Evolutionary conservation across 2,888 invertebrate species (phyloP), one percentile per base, ranked within the genome.

Genomic region (Clunio marinus): DNA sequence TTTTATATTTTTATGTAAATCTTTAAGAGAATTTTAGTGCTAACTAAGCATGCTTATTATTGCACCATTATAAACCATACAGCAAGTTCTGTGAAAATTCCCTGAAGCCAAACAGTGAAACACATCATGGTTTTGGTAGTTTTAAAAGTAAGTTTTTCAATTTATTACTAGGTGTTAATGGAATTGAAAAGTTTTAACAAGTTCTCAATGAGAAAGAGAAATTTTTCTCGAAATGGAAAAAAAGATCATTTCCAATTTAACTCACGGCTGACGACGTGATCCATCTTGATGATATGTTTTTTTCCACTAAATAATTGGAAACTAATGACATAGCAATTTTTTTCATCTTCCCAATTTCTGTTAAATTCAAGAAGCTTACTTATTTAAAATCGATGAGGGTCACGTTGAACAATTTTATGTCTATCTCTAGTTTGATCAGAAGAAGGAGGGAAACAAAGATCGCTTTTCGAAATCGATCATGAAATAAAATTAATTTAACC

Each of bases 271-370:
- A n/a, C n/a, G n/a, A n/a, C n/a, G n/a, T n/a, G n/a, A n/a, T n/a
- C n/a, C n/a, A n/a, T n/a, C n/a, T 51, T 22, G 51, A 51, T 51
- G 51, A 51, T 51, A 32, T 32, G 22, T 51, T 51, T 51, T 51
- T 46, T 46, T 25, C 17, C 27, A 17, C 17, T 46, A 65, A 65
- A 46, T 46, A 65, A 65, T 65, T 65, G 28, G 63, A 65, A 46
- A 28, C 46, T 65, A 45, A 65, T 65, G 63, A 65, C 63, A 65
- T 45, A 17, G 63, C 63, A 65, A 65, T 10, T 65, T 65, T 65
- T 65, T 22, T 10, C 17, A 24, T 37, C 41, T 62, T 51, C 51
- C 24, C 22, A 51, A 22, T 37, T 62, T 62, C 37, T 62, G 17
- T 2, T 28, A 41, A 15, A n/a, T 51, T 51, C 24, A 15, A 51